These are phyloP conservation scores for Pocillopora damicornis DNA, from an alignment of 64 coral and sea anemone species.

Conservation along the genomic window DNA sequence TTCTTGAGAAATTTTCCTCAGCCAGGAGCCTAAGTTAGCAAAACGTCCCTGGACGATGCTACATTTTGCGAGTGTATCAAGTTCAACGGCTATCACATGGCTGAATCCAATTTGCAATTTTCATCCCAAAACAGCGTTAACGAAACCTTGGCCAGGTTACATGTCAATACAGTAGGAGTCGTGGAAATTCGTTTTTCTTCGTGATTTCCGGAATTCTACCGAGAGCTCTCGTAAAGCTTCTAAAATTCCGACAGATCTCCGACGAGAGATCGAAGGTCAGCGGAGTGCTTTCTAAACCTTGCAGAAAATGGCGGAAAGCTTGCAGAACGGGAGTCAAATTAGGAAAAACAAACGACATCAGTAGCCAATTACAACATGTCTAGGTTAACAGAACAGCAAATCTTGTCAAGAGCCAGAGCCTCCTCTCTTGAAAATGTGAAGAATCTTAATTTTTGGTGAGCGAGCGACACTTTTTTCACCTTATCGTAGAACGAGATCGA, in stretches of 20 bases:
- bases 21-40: not conserved
- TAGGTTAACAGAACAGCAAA: constrained; percentile 65
- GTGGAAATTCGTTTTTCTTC: constrained; percentile 3
- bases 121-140: not conserved
- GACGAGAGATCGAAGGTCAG: not conserved
- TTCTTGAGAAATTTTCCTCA: not conserved
- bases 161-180: not conserved
- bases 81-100: constrained; percentile 52
- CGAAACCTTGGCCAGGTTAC: constrained; percentile 50
- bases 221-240: not conserved
- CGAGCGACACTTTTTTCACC: not conserved
- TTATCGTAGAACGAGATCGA: too few relatives aligned
- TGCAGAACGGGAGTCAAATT: not conserved
- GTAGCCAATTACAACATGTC: constrained; percentile 48
- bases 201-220: not conserved
- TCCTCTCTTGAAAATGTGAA: constrained; percentile 82
- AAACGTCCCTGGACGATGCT: not conserved
- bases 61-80: constrained; percentile 13
- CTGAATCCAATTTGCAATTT: constrained; percentile 32
- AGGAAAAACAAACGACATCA: not conserved
- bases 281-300: not conserved
- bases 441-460: constrained; percentile 94
- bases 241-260: too few relatives aligned
- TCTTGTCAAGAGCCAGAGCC: constrained; percentile 73
- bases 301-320: constrained; percentile 89